Percentiles rank a stretch among this genome's conserved stretches.
Conservation (phyloP, 2,888 invertebrate species). For the Cloeon dipterum region DNA sequence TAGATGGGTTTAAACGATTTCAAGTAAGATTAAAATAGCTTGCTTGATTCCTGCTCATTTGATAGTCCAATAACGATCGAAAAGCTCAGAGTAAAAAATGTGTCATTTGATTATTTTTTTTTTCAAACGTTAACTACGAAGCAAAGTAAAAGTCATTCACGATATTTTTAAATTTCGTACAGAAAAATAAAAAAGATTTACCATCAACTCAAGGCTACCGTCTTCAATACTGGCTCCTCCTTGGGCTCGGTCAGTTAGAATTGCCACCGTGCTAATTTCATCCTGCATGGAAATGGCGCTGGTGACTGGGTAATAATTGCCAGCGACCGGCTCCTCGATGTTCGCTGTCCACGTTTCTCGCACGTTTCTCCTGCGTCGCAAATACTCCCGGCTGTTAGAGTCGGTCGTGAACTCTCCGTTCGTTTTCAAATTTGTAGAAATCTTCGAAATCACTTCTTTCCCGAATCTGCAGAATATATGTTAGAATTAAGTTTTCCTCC, state of each 20-base stretch:
- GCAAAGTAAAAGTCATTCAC: too few species aligned
- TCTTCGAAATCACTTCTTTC: slow-evolving; percentile 63
- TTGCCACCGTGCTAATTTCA: background rate
- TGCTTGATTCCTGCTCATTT: too few species aligned
- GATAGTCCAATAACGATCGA: too few species aligned
- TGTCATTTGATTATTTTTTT: too few species aligned
- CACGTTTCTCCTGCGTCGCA: slow-evolving; percentile 32
- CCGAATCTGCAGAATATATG: too few species aligned
- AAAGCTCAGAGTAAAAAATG: too few species aligned
- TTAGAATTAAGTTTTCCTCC: too few species aligned
- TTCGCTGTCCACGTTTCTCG: background rate
- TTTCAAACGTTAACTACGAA: too few species aligned
- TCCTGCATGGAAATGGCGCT: slow-evolving; percentile 34
- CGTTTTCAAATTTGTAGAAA: slow-evolving; percentile 33
- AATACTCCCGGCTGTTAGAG: slow-evolving; percentile 72
- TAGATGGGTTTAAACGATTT: too few species aligned
- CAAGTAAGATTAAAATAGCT: too few species aligned
- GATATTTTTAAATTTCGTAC: too few species aligned
- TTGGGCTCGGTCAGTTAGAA: slow-evolving; percentile 20
- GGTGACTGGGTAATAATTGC: slow-evolving; percentile 87
- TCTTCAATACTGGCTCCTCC: slow-evolving; percentile 33
- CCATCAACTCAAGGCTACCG: slow-evolving; percentile 41
- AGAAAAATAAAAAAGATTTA: too few species aligned
- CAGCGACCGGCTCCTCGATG: slow-evolving; percentile 44
- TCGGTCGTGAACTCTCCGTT: slow-evolving; percentile 67